Evolutionary conservation across 2,797 vertebrate species (phyloP).

Genomic region (Paguma larvata): DNA sequence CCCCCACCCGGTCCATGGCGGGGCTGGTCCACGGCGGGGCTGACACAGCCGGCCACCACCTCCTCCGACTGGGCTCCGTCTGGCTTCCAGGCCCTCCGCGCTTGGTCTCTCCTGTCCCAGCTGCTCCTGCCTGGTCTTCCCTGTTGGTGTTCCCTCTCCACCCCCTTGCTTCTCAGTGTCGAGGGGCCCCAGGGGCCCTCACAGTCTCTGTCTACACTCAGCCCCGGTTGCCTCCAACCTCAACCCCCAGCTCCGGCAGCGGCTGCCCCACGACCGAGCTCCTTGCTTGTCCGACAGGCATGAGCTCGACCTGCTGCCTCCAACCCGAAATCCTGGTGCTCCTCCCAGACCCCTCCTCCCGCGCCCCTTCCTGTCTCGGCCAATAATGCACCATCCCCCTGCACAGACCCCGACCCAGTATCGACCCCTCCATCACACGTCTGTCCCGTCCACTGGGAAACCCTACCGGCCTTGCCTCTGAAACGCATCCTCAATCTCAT

Average conservation of each 20-base stretch:
- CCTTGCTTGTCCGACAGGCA: rapidly evolving
- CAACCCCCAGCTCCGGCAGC: rapidly evolving
- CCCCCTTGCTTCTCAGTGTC: not conserved
- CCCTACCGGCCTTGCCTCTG: not conserved
- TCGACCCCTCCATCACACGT: rapidly evolving
- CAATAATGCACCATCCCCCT: rapidly evolving
- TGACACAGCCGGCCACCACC: rapidly evolving
- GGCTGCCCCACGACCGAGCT: not conserved
- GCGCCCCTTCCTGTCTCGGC: rapidly evolving
- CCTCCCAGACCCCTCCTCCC: not conserved
- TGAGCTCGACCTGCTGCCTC: rapidly evolving
- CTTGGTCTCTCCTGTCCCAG: not conserved
- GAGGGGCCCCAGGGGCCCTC: rapidly evolving
- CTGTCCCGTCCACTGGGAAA: rapidly evolving
- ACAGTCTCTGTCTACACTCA: too few relatives aligned
- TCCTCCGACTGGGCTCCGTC: not conserved
- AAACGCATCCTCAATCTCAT: not conserved
- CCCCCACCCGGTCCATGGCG: rapidly evolving
- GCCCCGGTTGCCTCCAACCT: rapidly evolving
- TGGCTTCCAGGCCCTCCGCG: not conserved
- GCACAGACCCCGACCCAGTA: not conserved
- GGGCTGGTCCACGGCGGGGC: rapidly evolving
- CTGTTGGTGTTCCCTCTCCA: rapidly evolving
- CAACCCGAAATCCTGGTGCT: rapidly evolving
- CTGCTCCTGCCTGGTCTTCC: not conserved